Evolutionary conservation across 2,797 vertebrate genomes (phyloP).

Genomic region (Psittacula derbiana): DNA sequence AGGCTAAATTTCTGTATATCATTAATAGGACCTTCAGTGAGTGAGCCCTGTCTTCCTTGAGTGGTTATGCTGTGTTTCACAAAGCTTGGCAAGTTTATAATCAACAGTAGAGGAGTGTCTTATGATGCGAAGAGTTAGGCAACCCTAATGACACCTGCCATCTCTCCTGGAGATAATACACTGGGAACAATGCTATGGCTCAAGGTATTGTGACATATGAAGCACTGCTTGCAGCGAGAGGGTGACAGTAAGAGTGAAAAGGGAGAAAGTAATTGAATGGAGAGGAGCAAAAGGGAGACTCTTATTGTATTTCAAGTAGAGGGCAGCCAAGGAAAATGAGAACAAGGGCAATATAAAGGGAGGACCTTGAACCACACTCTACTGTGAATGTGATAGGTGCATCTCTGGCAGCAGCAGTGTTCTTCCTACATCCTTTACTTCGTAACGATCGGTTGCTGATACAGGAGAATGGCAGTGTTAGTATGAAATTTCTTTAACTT

Average conservation of each 20-base stretch:
- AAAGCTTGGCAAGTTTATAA: background rate
- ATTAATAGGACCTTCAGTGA: too few relatives aligned
- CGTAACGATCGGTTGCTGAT: rapidly evolving
- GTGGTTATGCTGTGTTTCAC: background rate
- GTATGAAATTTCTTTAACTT: background rate
- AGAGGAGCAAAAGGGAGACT: background rate
- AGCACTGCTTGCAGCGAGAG: rapidly evolving
- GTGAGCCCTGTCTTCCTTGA: background rate
- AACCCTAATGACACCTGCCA: background rate
- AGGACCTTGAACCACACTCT: rapidly evolving
- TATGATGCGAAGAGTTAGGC: background rate
- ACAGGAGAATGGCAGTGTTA: background rate
- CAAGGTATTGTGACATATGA: background rate
- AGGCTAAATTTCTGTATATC: background rate
- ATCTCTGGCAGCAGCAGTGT: background rate
- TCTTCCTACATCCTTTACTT: background rate
- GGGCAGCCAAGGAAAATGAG: background rate
- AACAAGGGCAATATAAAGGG: background rate
- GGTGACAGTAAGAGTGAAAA: background rate
- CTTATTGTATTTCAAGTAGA: background rate
- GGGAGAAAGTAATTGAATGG: background rate
- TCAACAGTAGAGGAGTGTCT: background rate
- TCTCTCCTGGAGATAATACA: background rate
- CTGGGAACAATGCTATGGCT: background rate
- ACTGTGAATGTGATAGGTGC: background rate